Percentiles rank a stretch among this genome's conserved stretches.
Evolutionary conservation across 2,797 vertebrate genomes (phyloP).

Genomic region (Arrhamphus sclerolepis): DNA sequence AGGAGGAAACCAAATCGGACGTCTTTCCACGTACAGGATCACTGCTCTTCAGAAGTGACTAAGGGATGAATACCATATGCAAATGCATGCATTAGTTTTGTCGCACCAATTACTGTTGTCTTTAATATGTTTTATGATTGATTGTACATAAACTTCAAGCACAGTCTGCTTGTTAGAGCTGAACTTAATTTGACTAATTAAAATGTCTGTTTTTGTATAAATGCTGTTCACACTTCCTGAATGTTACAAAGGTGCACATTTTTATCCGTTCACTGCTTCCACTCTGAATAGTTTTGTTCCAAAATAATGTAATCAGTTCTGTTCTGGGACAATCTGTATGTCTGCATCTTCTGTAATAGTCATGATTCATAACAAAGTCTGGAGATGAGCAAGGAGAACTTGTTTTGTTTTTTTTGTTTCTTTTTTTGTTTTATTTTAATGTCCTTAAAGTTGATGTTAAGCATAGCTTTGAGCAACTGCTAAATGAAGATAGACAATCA

Average conservation of each 20-base stretch:
- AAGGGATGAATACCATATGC: slow-evolving; percentile 54
- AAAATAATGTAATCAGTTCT: slow-evolving; percentile 60
- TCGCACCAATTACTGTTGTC: slow-evolving; percentile 14
- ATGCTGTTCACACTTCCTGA: slow-evolving; percentile 65
- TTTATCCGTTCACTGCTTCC: slow-evolving; percentile 48
- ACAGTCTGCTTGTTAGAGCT: slow-evolving; percentile 58
- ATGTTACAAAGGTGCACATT: slow-evolving; percentile 63
- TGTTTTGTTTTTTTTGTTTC: slow-evolving; percentile 14
- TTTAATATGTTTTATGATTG: slow-evolving; percentile 51
- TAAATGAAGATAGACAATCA: slow-evolving; percentile 73
- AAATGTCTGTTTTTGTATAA: slow-evolving; percentile 52
- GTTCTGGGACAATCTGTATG: slow-evolving; percentile 72
- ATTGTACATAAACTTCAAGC: slow-evolving; percentile 64
- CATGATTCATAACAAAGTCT: slow-evolving; percentile 63
- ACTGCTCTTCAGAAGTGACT: slow-evolving; percentile 24
- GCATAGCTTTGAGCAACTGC: slow-evolving; percentile 42
- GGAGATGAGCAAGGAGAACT: slow-evolving; percentile 31
- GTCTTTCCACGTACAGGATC: not conserved
- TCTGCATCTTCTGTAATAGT: slow-evolving; percentile 45
- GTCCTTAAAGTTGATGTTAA: slow-evolving; percentile 44
- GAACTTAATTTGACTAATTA: slow-evolving; percentile 42
- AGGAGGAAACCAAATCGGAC: too few relatives aligned
- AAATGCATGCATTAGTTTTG: slow-evolving; percentile 40
- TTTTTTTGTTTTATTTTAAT: slow-evolving; percentile 26
- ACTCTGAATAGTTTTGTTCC: slow-evolving; percentile 47